Evolutionary conservation across 1,140 invertebrate genomes (phyloP).

Genomic region (Rhagoletis zephyria): DNA sequence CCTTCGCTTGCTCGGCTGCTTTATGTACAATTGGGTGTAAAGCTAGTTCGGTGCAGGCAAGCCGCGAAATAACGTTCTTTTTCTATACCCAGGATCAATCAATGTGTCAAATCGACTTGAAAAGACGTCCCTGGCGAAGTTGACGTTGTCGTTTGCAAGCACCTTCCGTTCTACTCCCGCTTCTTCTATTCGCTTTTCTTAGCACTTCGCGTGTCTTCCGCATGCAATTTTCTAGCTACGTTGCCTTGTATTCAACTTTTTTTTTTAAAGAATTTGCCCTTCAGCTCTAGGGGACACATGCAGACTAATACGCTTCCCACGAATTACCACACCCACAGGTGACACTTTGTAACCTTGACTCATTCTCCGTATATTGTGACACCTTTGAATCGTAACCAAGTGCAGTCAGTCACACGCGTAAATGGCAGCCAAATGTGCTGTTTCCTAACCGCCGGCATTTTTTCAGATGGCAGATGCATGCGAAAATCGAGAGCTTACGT

Average conservation of each 20-base stretch:
- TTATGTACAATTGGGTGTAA: no score
- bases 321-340: not conserved
- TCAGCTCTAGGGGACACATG: not conserved
- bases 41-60: not conserved
- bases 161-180: not conserved
- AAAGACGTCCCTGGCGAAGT: constrained; percentile 6
- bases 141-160: not conserved
- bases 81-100: constrained; percentile 8
- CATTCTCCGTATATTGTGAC: not conserved
- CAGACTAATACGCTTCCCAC: not conserved
- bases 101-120: constrained; percentile 36
- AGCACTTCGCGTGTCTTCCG: no score
- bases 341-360: not conserved
- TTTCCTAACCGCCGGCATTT: constrained; percentile 21
- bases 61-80: not conserved
- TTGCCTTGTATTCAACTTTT: not conserved
- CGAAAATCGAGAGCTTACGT: no score
- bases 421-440: constrained; percentile 21
- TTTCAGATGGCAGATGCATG: not conserved
- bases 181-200: not conserved
- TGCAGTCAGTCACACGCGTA: constrained; percentile 29
- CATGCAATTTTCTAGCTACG: no score
- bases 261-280: not conserved
- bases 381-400: constrained; percentile 23
- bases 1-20: not conserved